These are phyloP conservation scores for Lissocephala sabroskyi DNA, from an alignment of 2,888 invertebrate genomes.

Conservation along the genomic window DNA sequence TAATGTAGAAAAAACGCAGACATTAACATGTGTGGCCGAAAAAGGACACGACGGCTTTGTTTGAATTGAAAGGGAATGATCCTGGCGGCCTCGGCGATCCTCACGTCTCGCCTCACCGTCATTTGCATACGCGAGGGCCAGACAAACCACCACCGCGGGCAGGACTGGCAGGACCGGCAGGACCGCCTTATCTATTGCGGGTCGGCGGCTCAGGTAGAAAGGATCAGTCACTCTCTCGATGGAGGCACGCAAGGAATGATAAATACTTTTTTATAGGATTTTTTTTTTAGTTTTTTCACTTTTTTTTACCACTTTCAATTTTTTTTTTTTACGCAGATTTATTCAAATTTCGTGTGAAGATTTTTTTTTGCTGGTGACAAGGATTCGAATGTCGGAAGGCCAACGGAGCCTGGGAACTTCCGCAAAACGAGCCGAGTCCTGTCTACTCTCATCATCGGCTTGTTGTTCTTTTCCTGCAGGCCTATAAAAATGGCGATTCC, in stretches of 20 bases:
- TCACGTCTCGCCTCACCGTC: slow-evolving; percentile 20
- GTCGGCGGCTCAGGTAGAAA: slow-evolving; percentile 44
- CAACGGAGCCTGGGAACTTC: slow-evolving; percentile 56
- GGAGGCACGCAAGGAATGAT: slow-evolving; percentile 41
- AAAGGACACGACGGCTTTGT: slow-evolving; percentile 45
- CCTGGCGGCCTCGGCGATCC: slow-evolving; percentile 19
- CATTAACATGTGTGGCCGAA: slow-evolving; percentile 52
- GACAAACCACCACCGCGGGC: slow-evolving; percentile 33
- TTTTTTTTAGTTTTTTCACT: slow-evolving; percentile 61
- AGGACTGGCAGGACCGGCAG: slow-evolving; percentile 8
- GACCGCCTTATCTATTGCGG: slow-evolving; percentile 60
- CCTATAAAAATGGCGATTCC: no score
- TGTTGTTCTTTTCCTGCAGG: slow-evolving; percentile 22
- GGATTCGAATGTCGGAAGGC: no score
- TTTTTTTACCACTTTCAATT: slow-evolving; percentile 64
- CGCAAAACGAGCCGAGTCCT: no score
- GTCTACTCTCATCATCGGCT: no score
- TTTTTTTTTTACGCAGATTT: slow-evolving; percentile 40
- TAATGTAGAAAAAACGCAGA: slow-evolving; percentile 52
- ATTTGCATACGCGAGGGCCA: slow-evolving; percentile 62
- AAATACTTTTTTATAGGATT: slow-evolving; percentile 38
- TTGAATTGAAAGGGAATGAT: slow-evolving; percentile 56
- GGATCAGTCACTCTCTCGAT: slow-evolving; percentile 22
- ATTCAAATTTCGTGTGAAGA: slow-evolving; percentile 51
- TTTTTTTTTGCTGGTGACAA: slow-evolving; percentile 26